Evolutionary conservation across 2,888 invertebrate genomes (phyloP).

Genomic region (Penaeus monodon): DNA sequence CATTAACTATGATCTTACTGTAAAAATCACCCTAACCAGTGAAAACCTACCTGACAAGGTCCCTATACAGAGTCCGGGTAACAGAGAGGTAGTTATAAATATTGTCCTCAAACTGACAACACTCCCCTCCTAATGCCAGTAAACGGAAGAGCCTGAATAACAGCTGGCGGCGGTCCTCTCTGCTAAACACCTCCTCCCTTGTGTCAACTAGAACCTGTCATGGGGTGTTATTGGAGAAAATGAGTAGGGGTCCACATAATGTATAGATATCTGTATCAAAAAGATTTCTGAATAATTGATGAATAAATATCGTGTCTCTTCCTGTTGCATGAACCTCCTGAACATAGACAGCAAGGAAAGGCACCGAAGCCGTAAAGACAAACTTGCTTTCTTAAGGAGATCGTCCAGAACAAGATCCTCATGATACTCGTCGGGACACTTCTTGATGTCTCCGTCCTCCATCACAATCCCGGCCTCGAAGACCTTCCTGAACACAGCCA

Average conservation of each 20-base stretch:
- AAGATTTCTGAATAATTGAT: too few species aligned
- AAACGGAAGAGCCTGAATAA: constrained; percentile 14
- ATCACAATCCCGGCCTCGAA: constrained; percentile 3
- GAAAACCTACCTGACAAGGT: constrained; percentile 19
- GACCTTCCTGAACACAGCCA: constrained; percentile 12
- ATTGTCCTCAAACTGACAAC: constrained; percentile 38
- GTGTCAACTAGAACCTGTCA: constrained; percentile 14
- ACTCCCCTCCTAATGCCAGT: constrained; percentile 27
- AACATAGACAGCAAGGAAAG: too few species aligned
- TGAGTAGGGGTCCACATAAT: too few species aligned
- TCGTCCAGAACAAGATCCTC: constrained; percentile 18
- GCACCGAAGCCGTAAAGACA: too few species aligned
- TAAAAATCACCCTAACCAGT: too few species aligned
- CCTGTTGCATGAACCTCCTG: too few species aligned
- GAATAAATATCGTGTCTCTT: too few species aligned
- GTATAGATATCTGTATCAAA: too few species aligned
- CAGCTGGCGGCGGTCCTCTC: constrained; percentile 11
- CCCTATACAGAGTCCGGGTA: constrained; percentile 23
- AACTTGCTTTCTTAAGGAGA: constrained; percentile 22
- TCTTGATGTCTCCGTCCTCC: constrained; percentile 23
- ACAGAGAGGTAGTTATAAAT: constrained; percentile 23
- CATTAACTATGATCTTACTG: too few species aligned
- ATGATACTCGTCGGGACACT: constrained; percentile 24
- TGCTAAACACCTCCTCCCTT: background rate
- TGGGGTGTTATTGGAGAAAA: background rate